A percentile compares a stretch with the other conserved stretches of the same genome.
These are phyloP conservation scores for Geotrupes spiniger DNA, from an alignment of 2,888 invertebrate genomes.

Conservation along the genomic window DNA sequence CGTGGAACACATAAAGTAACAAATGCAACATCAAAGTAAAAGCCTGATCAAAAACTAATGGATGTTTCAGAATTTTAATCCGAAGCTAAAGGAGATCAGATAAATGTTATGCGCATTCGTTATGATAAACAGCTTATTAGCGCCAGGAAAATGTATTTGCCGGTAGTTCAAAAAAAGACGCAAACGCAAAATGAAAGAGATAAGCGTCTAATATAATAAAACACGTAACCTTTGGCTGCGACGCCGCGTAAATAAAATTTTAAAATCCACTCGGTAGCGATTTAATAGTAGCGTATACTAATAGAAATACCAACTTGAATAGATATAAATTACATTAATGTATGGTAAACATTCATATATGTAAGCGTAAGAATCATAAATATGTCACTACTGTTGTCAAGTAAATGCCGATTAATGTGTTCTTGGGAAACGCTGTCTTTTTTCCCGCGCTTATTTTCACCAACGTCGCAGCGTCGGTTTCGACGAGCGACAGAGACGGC, in stretches of 20 bases:
- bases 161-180: no score
- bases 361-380: slow-evolving; percentile 51
- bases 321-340: slow-evolving; percentile 52
- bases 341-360: slow-evolving; percentile 53
- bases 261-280: slow-evolving; percentile 39
- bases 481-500: background rate
- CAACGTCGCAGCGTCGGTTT: slow-evolving; percentile 1
- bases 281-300: slow-evolving; percentile 46
- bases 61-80: no score
- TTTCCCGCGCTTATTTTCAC: slow-evolving; percentile 16
- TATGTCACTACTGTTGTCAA: slow-evolving; percentile 52
- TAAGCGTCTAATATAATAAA: no score
- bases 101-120: no score
- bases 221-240: slow-evolving; percentile 43
- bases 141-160: no score
- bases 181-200: no score
- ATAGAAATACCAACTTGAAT: slow-evolving; percentile 52
- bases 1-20: no score
- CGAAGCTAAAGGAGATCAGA: no score
- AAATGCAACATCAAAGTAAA: no score
- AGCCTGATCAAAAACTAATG: no score
- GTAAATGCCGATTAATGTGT: slow-evolving; percentile 53
- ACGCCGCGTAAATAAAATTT: slow-evolving; percentile 41
- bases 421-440: slow-evolving; percentile 44
- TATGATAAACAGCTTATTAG: no score